Conservation (phyloP, 2,888 invertebrate species). For the Drosophila infuscata region DNA sequence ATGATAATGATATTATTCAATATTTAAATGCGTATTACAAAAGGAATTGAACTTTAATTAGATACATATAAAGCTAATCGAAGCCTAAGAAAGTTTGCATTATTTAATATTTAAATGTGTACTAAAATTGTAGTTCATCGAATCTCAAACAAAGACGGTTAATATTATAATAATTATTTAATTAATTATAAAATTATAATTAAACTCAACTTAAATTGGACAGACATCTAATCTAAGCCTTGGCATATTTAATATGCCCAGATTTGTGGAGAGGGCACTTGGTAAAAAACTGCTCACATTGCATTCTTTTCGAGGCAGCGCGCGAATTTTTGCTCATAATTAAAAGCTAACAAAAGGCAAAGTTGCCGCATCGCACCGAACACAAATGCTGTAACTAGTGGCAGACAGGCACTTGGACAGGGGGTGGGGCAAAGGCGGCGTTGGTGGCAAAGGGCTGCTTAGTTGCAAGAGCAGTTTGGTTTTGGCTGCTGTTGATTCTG, state of each 20-base stretch:
- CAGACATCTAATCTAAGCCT: neutral
- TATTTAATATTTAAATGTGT: too few relatives aligned
- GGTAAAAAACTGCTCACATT: slow-evolving; percentile 57
- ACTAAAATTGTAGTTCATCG: neutral
- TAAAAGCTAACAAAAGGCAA: slow-evolving; percentile 82
- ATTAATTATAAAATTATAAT: neutral
- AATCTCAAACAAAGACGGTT: neutral
- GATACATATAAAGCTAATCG: neutral
- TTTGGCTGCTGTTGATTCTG: slow-evolving; percentile 38
- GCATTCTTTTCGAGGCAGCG: slow-evolving; percentile 55
- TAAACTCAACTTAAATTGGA: neutral
- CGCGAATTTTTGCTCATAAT: slow-evolving; percentile 73
- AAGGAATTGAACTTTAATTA: neutral
- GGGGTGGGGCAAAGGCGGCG: neutral
- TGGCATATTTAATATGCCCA: slow-evolving; percentile 15
- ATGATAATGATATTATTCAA: too few relatives aligned
- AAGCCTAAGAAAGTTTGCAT: neutral
- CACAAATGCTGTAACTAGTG: slow-evolving; percentile 34
- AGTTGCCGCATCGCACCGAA: slow-evolving; percentile 41
- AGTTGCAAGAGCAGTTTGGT: slow-evolving; percentile 18
- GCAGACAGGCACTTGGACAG: slow-evolving; percentile 2
- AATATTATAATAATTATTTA: neutral
- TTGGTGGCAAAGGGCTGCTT: neutral
- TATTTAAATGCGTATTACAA: neutral
- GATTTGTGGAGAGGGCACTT: neutral